These are phyloP conservation scores for Cataglyphis altisquamis DNA, from an alignment of 2,888 invertebrate species.

Conservation along the genomic window DNA sequence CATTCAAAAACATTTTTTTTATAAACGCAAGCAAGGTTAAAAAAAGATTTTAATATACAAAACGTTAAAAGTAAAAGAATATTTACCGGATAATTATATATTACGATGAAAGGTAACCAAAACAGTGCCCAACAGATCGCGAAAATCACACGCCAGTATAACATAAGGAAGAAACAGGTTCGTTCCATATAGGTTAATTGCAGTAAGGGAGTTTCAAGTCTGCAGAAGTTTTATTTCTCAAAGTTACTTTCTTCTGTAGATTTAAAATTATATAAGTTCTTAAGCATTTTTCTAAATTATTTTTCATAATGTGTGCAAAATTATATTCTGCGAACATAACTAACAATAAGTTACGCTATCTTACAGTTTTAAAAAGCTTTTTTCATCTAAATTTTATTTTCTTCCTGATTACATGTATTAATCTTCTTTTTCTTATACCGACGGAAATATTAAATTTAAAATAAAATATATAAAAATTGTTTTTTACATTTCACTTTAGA, in stretches of 20 bases:
- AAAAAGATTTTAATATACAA: neutral
- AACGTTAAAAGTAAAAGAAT: neutral
- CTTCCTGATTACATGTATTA: neutral
- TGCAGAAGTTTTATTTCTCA: neutral
- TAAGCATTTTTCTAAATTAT: neutral
- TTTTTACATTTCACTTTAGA: neutral
- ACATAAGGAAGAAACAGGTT: constrained; percentile 13
- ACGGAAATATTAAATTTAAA: neutral
- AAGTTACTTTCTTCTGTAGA: neutral
- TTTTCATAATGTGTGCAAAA: neutral
- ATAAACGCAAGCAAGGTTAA: neutral
- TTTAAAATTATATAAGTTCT: neutral
- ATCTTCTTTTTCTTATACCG: neutral
- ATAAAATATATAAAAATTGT: neutral
- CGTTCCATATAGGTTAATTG: constrained; percentile 11
- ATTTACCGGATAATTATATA: constrained; percentile 26
- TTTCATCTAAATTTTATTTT: constrained; percentile 3
- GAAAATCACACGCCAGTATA: constrained; percentile 42
- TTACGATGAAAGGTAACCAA: neutral
- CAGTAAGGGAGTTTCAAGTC: neutral
- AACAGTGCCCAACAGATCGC: constrained; percentile 30
- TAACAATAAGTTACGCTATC: neutral
- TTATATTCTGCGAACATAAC: neutral
- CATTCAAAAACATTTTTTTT: neutral
- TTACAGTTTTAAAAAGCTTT: neutral